phyloP scores from a whole-genome alignment of 2,797 vertebrate genomes.

The Monodelphis domestica region DNA sequence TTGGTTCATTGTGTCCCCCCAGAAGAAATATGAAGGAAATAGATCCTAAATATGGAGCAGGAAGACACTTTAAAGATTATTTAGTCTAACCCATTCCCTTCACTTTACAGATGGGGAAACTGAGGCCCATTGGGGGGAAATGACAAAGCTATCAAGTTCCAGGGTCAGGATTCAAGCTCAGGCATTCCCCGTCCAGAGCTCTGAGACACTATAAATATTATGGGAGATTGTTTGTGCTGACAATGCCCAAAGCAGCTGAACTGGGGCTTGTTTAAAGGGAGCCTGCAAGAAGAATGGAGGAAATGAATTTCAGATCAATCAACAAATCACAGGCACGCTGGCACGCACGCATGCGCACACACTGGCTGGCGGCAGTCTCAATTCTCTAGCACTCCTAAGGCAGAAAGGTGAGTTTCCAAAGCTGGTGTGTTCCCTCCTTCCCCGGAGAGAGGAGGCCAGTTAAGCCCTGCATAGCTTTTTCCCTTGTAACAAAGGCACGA shows the following conservation, averaged over 20 bases:
- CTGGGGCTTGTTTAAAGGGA: not conserved
- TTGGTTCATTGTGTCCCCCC: not conserved
- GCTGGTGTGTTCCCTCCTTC: constrained; percentile 1
- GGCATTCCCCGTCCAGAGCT: not conserved
- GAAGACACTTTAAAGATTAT: not conserved
- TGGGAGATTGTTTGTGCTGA: not conserved
- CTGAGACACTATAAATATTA: not conserved
- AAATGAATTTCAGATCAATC: not conserved
- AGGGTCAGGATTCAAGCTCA: not conserved
- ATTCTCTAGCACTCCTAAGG: constrained; percentile 49
- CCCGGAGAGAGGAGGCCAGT: not conserved
- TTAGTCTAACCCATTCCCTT: not conserved
- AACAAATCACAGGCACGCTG: not conserved
- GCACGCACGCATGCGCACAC: no score
- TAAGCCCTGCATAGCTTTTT: not conserved
- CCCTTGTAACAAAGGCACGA: constrained; percentile 66
- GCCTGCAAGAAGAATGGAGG: not conserved
- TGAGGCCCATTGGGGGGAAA: not conserved
- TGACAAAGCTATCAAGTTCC: not conserved
- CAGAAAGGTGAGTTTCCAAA: constrained; percentile 58
- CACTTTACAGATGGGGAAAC: not conserved
- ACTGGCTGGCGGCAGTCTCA: not conserved
- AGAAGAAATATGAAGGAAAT: not conserved
- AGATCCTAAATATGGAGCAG: not conserved
- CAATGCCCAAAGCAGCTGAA: not conserved